Evolutionary conservation across 2,113 vertebrate species (phyloP).

Genomic region (Saccopteryx leptura): DNA sequence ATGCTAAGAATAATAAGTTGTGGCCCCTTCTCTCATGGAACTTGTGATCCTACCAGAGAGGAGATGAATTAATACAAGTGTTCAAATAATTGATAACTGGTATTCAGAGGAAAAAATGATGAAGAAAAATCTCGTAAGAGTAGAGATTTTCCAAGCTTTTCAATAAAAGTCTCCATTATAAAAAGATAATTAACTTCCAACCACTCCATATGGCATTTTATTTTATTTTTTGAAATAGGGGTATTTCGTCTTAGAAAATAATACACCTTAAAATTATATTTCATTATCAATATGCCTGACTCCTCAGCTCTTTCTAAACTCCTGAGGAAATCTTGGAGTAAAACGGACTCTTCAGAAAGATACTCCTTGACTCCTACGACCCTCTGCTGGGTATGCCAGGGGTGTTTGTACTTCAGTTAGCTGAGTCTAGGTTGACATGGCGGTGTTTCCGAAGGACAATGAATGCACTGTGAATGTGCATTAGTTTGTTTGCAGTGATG

Average conservation of each 20-base stretch:
- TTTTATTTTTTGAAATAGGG: too few species aligned
- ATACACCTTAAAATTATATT: not conserved
- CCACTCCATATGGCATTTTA: not conserved
- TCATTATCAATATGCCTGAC: not conserved
- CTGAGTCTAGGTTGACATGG: not conserved
- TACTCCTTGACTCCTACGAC: rapidly evolving
- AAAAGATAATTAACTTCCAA: not conserved
- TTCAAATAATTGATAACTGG: not conserved
- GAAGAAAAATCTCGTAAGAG: not conserved
- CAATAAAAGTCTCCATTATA: not conserved
- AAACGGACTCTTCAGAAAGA: not conserved
- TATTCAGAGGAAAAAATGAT: not conserved
- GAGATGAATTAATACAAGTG: not conserved
- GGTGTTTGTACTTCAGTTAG: too few species aligned
- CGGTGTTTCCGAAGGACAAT: rapidly evolving
- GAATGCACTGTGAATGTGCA: rapidly evolving
- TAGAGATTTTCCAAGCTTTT: not conserved
- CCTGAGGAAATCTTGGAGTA: not conserved
- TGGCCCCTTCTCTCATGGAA: not conserved
- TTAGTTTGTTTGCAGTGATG: not conserved
- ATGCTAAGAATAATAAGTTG: not conserved
- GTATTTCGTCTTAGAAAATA: not conserved
- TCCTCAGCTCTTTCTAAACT: not conserved
- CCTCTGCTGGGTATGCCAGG: not conserved
- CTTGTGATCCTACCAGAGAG: not conserved